Percentiles rank a stretch among this genome's conserved stretches.
Conservation (phyloP, 2,113 vertebrate species). For the Hyla sarda region DNA sequence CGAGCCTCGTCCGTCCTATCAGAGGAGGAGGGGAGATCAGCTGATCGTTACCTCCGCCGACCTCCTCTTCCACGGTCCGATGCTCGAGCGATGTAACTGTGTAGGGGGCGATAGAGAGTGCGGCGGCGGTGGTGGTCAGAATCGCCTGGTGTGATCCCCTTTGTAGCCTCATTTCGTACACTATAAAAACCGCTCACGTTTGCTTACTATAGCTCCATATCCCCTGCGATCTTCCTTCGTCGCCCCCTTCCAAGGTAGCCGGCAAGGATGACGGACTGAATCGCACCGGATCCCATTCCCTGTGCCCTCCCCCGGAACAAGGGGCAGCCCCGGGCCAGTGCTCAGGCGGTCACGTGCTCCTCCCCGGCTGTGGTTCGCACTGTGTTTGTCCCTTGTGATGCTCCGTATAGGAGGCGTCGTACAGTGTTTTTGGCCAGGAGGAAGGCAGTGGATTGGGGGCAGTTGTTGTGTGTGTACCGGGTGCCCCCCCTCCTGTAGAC, state of each 20-base stretch:
- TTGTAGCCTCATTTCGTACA: no score
- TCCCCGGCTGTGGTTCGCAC: slow-evolving; percentile 8
- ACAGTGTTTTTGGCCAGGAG: slow-evolving; percentile 32
- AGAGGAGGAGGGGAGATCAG: no score
- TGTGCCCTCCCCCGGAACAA: neutral
- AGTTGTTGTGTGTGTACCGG: slow-evolving; percentile 17
- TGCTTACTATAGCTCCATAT: no score
- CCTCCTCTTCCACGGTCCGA: neutral
- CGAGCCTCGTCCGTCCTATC: no score
- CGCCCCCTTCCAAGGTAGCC: neutral
- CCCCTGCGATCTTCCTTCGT: no score
- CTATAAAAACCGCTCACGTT: no score
- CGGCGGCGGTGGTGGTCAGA: neutral
- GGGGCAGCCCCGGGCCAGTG: slow-evolving; percentile 11
- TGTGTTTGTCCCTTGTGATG: slow-evolving; percentile 51
- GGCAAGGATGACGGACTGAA: neutral
- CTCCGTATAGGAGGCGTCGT: slow-evolving; percentile 37
- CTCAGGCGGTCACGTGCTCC: slow-evolving; percentile 44
- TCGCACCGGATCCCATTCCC: neutral
- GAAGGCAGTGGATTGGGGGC: slow-evolving; percentile 12
- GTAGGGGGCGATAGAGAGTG: neutral
- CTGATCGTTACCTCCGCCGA: no score
- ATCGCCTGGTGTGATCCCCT: no score
- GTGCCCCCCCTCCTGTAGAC: slow-evolving; percentile 12
- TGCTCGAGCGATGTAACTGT: no score